Percentiles rank a stretch among this genome's conserved stretches.
These are phyloP conservation scores for Pyrgus malvae DNA, from an alignment of 2,888 invertebrate species.

Conservation along the genomic window DNA sequence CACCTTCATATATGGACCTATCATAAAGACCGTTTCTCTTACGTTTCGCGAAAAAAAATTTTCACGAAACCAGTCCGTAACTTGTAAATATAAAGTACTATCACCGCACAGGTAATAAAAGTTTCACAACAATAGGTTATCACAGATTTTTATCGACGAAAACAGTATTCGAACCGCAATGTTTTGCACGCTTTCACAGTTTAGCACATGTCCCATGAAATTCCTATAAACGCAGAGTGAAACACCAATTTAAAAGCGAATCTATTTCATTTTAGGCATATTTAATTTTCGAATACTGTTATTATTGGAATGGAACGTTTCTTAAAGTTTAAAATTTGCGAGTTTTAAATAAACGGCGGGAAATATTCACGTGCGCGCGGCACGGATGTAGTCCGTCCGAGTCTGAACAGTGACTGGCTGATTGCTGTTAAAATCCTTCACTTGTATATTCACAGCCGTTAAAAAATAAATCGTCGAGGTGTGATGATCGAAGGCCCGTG, in stretches of 20 bases:
- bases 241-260: constrained; percentile 30
- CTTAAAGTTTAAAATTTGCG: constrained; percentile 44
- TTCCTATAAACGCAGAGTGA: constrained; percentile 12
- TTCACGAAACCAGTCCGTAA: constrained; percentile 66
- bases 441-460: constrained; percentile 74
- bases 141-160: constrained; percentile 65
- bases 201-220: constrained; percentile 53
- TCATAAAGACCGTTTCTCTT: constrained; percentile 73
- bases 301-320: constrained; percentile 43
- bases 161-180: constrained; percentile 55
- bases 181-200: constrained; percentile 56
- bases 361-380: constrained; percentile 55
- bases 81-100: constrained; percentile 38
- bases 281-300: constrained; percentile 37
- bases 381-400: constrained; percentile 54
- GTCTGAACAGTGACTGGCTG: constrained; percentile 72
- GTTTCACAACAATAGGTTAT: constrained; percentile 69
- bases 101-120: constrained; percentile 39
- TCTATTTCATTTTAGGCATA: constrained; percentile 78
- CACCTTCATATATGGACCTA: constrained; percentile 81
- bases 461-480: constrained; percentile 72
- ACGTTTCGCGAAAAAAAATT: constrained; percentile 73
- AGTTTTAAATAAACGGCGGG: constrained; percentile 65
- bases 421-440: constrained; percentile 58
- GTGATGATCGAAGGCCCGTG: constrained; percentile 68